phyloP scores from a whole-genome alignment of 2,113 vertebrate species.

The Menura novaehollandiae region DNA sequence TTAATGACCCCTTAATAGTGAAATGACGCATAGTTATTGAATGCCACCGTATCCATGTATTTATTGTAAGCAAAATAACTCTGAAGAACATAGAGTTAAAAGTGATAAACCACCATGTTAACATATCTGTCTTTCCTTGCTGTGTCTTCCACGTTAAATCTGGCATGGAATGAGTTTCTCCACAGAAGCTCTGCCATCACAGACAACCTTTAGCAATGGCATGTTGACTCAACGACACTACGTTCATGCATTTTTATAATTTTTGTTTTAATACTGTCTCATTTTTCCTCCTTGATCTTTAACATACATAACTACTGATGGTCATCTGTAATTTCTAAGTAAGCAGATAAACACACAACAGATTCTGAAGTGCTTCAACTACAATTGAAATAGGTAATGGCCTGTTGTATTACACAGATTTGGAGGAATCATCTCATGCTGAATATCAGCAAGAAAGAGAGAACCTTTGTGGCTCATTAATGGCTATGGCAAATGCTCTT shows the following conservation, averaged over 20 bases:
- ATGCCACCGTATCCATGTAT: background rate
- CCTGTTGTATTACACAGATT: background rate
- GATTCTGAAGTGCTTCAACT: background rate
- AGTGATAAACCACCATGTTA: background rate
- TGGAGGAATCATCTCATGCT: background rate
- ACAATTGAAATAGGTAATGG: background rate
- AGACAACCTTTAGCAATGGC: background rate
- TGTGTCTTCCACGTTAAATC: background rate
- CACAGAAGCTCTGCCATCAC: background rate
- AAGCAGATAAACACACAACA: background rate
- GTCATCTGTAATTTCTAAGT: background rate
- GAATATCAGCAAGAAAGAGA: background rate
- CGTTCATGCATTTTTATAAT: fast-evolving
- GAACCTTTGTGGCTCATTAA: background rate
- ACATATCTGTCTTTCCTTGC: background rate
- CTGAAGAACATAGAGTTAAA: background rate
- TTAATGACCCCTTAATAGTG: background rate
- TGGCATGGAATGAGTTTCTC: background rate
- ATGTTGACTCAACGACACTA: background rate
- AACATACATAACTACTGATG: background rate
- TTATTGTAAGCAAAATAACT: background rate
- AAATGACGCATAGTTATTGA: background rate
- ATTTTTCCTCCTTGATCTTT: background rate
- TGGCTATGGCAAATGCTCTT: background rate
- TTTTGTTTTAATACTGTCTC: background rate